These are phyloP conservation scores for Gobius niger DNA, from an alignment of 2,113 vertebrate species.

Conservation along the genomic window DNA sequence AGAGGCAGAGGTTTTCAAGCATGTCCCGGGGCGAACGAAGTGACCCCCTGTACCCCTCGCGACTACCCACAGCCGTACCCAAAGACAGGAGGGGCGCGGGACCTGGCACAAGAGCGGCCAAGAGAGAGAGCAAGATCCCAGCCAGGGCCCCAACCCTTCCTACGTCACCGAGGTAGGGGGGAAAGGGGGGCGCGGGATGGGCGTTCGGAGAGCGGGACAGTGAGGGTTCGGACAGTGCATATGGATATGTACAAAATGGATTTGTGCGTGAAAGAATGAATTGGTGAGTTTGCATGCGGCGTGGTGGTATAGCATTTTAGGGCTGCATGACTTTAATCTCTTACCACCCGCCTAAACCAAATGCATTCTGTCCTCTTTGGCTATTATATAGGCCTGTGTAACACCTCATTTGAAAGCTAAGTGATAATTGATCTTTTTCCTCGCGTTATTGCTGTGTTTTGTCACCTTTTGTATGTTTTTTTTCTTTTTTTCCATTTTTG, in stretches of 20 bases:
- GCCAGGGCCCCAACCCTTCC: slow-evolving; percentile 36
- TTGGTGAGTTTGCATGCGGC: slow-evolving; percentile 46
- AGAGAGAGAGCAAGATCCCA: slow-evolving; percentile 36
- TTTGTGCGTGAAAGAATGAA: slow-evolving; percentile 48
- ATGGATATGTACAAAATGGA: slow-evolving; percentile 24
- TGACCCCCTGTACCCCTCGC: slow-evolving; percentile 64
- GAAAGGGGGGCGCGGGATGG: neutral
- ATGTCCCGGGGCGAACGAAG: slow-evolving; percentile 67
- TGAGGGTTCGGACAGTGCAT: slow-evolving; percentile 4
- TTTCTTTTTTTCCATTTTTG: too few relatives aligned
- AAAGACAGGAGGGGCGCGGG: slow-evolving; percentile 69
- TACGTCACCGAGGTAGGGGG: slow-evolving; percentile 68
- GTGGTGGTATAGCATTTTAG: neutral
- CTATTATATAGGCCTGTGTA: too few relatives aligned
- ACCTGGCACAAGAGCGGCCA: slow-evolving; percentile 55
- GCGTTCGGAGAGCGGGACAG: neutral
- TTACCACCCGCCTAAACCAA: too few relatives aligned
- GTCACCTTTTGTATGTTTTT: too few relatives aligned
- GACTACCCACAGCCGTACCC: slow-evolving; percentile 62
- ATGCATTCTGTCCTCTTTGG: too few relatives aligned
- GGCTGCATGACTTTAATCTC: neutral
- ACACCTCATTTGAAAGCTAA: too few relatives aligned
- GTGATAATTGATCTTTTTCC: too few relatives aligned
- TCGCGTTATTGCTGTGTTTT: too few relatives aligned
- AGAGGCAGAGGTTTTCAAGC: slow-evolving; percentile 41